Evolutionary conservation across 2,113 vertebrate species (phyloP).

Genomic region (Cariama cristata): DNA sequence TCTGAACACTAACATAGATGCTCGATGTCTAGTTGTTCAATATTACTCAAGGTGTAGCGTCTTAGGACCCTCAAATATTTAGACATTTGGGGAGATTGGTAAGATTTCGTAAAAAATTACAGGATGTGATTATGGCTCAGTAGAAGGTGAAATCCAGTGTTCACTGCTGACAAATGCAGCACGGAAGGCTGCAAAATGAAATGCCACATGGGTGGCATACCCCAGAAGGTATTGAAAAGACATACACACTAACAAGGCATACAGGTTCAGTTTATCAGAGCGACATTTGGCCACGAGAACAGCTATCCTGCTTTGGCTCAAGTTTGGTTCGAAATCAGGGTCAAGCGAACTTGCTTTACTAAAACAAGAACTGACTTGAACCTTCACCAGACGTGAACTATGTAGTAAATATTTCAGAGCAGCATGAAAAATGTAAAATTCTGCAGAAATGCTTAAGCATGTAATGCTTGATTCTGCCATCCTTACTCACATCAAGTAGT

Average conservation of each 20-base stretch:
- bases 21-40: neutral
- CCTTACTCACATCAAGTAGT: conserved; percentile 27
- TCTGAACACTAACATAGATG: neutral
- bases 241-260: neutral
- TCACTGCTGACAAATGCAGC: neutral
- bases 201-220: neutral
- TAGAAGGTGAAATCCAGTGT: neutral
- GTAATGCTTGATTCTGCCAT: conserved; percentile 34
- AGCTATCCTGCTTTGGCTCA: neutral
- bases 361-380: conserved; percentile 45
- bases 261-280: neutral
- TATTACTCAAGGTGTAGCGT: neutral
- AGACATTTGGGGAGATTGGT: neutral
- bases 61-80: neutral
- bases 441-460: conserved; percentile 43
- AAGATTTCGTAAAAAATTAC: neutral
- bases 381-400: conserved; percentile 48
- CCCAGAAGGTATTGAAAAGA: neutral
- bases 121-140: neutral
- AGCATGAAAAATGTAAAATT: conserved; percentile 51
- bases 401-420: conserved; percentile 47
- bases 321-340: neutral
- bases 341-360: neutral
- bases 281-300: neutral
- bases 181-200: neutral